phyloP scores from a whole-genome alignment of 2,113 vertebrate genomes.

The Anguilla japonica region DNA sequence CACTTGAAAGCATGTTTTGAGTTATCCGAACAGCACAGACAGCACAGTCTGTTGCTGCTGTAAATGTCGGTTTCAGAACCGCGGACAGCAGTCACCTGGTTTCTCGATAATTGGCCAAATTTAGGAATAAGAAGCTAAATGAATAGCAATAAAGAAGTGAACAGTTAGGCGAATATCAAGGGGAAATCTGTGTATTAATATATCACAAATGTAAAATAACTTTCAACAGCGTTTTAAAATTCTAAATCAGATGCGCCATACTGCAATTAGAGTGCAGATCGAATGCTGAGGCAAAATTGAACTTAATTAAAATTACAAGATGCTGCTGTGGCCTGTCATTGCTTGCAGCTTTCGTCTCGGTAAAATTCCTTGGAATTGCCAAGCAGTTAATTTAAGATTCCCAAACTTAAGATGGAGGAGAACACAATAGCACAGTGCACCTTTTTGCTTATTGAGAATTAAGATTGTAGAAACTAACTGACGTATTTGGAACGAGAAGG shows the following conservation, averaged over 20 bases:
- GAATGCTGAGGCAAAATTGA: not conserved
- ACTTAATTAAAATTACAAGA: not conserved
- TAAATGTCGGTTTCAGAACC: conserved; percentile 6
- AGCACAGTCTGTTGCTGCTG: not conserved
- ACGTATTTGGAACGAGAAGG: too few species aligned
- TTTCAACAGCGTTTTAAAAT: not conserved
- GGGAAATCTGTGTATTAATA: not conserved
- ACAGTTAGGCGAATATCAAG: not conserved
- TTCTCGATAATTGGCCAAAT: not conserved
- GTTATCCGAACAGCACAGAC: not conserved
- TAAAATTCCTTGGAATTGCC: not conserved
- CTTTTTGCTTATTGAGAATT: not conserved
- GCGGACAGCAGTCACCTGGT: conserved; percentile 6
- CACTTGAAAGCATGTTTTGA: not conserved
- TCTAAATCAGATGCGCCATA: not conserved
- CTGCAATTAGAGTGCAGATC: not conserved
- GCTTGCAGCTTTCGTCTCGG: not conserved
- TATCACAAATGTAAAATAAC: not conserved
- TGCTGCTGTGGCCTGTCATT: not conserved
- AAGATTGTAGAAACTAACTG: not conserved
- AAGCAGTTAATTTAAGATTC: not conserved
- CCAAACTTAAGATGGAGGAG: not conserved
- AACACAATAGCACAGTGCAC: not conserved
- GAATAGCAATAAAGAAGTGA: too few species aligned
- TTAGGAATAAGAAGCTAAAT: not conserved